phyloP scores from a whole-genome alignment of 2,113 vertebrate species.

The Pluvianellus socialis region DNA sequence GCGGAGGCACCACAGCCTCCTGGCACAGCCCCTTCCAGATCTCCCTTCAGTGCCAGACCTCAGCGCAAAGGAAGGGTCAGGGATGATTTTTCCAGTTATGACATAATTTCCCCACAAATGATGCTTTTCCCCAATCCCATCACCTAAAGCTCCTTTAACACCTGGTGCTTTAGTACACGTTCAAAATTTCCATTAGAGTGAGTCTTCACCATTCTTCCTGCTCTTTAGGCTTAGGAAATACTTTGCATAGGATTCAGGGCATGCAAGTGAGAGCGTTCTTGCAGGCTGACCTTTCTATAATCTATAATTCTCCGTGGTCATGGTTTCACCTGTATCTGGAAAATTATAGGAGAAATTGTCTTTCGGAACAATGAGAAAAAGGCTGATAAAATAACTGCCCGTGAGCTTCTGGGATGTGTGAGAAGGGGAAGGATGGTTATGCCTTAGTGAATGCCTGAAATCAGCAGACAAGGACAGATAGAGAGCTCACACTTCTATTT shows the following conservation, averaged over 20 bases:
- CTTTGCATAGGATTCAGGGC: neutral
- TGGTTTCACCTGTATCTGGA: neutral
- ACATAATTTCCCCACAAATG: neutral
- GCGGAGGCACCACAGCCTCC: rapidly evolving
- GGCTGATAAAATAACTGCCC: neutral
- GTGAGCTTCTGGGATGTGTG: neutral
- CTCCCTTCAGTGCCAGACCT: rapidly evolving
- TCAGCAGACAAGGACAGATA: neutral
- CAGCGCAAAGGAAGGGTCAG: neutral
- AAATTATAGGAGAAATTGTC: neutral
- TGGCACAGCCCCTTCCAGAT: neutral
- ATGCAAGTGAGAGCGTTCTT: neutral
- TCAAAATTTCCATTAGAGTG: neutral
- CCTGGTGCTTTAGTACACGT: neutral
- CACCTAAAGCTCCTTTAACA: neutral
- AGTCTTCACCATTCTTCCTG: neutral
- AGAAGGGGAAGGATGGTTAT: neutral
- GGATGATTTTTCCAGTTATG: neutral
- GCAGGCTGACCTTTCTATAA: slow-evolving; percentile 17
- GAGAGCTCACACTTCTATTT: neutral
- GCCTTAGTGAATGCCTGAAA: neutral
- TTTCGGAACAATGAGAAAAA: neutral
- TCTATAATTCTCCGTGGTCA: neutral
- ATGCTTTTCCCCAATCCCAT: neutral
- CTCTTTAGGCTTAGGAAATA: neutral